Conservation (phyloP, 2,113 vertebrate genomes). For the Melanostigma gelatinosum region DNA sequence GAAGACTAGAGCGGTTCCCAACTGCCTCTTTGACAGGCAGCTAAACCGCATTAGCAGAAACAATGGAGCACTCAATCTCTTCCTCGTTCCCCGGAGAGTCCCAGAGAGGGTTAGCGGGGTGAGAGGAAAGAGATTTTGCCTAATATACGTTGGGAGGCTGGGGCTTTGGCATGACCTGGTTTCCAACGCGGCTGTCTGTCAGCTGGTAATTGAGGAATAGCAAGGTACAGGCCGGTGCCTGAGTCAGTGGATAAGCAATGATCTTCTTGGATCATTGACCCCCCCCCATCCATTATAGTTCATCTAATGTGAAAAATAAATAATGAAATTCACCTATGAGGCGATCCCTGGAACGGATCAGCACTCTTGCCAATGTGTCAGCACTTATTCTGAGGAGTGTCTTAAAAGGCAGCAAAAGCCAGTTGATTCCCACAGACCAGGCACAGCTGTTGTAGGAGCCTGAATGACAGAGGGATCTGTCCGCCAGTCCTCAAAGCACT, state of each 20-base stretch:
- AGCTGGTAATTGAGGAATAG: conserved; percentile 71
- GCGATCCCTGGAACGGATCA: conserved; percentile 35
- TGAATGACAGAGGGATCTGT: conserved; percentile 15
- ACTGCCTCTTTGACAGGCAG: conserved; percentile 72
- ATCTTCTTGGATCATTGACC: conserved; percentile 68
- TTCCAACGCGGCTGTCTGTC: conserved; percentile 60
- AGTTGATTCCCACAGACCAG: conserved; percentile 30
- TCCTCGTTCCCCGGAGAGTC: conserved; percentile 60
- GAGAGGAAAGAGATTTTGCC: conserved; percentile 64
- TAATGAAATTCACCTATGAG: conserved; percentile 54
- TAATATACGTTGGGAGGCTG: conserved; percentile 52
- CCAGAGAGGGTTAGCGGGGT: conserved; percentile 46
- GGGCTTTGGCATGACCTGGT: conserved; percentile 61
- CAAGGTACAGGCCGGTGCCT: conserved; percentile 29
- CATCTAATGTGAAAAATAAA: conserved; percentile 67
- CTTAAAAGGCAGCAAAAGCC: conserved; percentile 46
- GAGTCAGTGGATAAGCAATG: conserved; percentile 67
- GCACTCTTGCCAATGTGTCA: conserved; percentile 46
- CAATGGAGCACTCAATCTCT: conserved; percentile 77
- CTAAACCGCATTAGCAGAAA: conserved; percentile 78
- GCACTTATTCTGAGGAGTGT: conserved; percentile 50
- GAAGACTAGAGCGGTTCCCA: conserved; percentile 55
- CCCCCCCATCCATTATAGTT: conserved; percentile 64
- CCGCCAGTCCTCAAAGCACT: conserved; percentile 7
- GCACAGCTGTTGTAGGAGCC: conserved; percentile 43